Conservation (phyloP, 2,888 invertebrate species). For the Tetragonisca angustula region DNA sequence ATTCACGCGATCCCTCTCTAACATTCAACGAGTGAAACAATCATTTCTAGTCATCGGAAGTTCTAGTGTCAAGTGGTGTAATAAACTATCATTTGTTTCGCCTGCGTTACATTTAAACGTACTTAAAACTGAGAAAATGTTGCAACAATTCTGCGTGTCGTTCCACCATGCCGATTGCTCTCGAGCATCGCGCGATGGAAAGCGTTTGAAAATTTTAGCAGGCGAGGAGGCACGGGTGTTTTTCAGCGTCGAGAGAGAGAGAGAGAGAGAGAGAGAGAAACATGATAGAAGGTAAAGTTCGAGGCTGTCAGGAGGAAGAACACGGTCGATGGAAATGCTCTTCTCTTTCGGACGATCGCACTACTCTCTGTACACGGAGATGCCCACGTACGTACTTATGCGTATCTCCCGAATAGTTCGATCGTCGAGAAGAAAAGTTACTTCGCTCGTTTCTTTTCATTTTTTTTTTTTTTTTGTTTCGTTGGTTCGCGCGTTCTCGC, state of each 20-base stretch:
- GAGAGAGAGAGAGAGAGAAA: not conserved
- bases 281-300: not conserved
- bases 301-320: not conserved
- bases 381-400: no score
- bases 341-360: not conserved
- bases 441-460: not conserved
- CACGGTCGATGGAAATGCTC: not conserved
- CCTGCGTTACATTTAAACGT: no score
- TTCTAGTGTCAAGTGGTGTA: no score
- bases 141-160: no score
- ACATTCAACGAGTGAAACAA: slow-evolving; percentile 13
- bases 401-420: not conserved
- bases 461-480: not conserved
- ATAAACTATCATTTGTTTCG: no score
- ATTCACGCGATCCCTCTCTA: not conserved
- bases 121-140: no score
- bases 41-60: not conserved
- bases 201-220: slow-evolving; percentile 39
- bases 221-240: not conserved
- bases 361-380: not conserved
- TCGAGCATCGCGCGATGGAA: slow-evolving; percentile 42
- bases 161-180: no score
- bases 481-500: not conserved
- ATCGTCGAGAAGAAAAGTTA: not conserved
- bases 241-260: not conserved